phyloP scores from a whole-genome alignment of 2,888 invertebrate genomes.

The Blastobasis adustella region DNA sequence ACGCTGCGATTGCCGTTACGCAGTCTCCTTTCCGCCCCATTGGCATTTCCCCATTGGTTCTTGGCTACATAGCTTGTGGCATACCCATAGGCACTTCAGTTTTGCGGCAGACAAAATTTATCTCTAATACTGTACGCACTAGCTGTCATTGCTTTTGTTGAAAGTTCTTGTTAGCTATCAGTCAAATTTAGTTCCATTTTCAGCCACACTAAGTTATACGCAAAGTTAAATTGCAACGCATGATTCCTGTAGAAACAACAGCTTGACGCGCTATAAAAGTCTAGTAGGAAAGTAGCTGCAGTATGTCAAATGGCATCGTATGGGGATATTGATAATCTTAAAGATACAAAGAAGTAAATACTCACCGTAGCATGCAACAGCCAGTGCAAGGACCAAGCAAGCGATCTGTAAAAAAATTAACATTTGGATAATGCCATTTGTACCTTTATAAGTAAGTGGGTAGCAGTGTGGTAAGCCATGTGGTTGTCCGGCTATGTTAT shows the following conservation, averaged over 20 bases:
- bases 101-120: not conserved
- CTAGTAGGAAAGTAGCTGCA: no score
- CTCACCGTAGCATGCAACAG: slow-evolving; percentile 2
- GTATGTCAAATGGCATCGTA: no score
- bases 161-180: no score
- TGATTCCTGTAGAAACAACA: no score
- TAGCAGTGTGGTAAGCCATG: not conserved
- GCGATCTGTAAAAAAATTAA: slow-evolving; percentile 3
- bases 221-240: no score
- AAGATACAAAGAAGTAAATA: not conserved
- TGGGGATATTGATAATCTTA: not conserved
- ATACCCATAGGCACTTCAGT: not conserved
- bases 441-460: not conserved
- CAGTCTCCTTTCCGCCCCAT: not conserved
- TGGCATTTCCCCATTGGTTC: not conserved
- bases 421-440: not conserved
- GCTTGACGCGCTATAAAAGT: no score
- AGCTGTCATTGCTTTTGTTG: no score
- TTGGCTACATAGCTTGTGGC: not conserved
- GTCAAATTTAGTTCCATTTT: no score
- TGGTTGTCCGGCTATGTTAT: not conserved
- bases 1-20: not conserved
- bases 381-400: slow-evolving; percentile 1
- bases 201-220: no score
- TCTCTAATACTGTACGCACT: not conserved